Evolutionary conservation across 30 jellyfish, hydroid and myxozoan species (phyloP).

Genomic region (Sanderia malayensis): DNA sequence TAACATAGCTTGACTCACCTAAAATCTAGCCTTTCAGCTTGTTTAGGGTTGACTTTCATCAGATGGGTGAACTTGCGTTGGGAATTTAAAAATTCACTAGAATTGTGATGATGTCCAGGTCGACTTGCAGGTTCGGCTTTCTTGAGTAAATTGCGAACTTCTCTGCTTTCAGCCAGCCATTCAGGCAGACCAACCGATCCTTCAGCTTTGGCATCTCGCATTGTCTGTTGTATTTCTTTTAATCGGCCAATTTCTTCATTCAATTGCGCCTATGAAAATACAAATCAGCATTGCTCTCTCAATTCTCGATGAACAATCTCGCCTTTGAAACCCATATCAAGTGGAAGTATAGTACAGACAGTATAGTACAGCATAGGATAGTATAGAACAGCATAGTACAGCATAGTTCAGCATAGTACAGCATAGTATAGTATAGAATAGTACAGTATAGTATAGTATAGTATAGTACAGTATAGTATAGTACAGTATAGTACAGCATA

Average conservation of each 20-base stretch:
- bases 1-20: constrained; percentile 36
- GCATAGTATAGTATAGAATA: too few relatives aligned
- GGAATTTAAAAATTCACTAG: constrained; percentile 12
- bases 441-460: too few relatives aligned
- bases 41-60: constrained; percentile 83
- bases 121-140: constrained; percentile 37
- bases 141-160: constrained; percentile 66
- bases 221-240: constrained; percentile 69
- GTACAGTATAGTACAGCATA: too few relatives aligned
- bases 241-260: constrained; percentile 89
- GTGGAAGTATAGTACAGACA: too few relatives aligned
- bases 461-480: too few relatives aligned
- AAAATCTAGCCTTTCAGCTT: constrained; percentile 73
- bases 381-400: too few relatives aligned
- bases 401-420: too few relatives aligned
- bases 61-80: constrained; percentile 66
- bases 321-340: too few relatives aligned
- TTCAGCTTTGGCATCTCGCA: constrained; percentile 74
- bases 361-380: too few relatives aligned
- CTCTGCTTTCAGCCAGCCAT: constrained; percentile 87
- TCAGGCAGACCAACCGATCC: constrained; percentile 85
- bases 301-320: too few relatives aligned
- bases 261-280: constrained; percentile 89
- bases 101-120: constrained; percentile 16
- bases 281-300: too few relatives aligned